Conservation (phyloP, 2,888 invertebrate genomes). For the Andrena marginata region DNA sequence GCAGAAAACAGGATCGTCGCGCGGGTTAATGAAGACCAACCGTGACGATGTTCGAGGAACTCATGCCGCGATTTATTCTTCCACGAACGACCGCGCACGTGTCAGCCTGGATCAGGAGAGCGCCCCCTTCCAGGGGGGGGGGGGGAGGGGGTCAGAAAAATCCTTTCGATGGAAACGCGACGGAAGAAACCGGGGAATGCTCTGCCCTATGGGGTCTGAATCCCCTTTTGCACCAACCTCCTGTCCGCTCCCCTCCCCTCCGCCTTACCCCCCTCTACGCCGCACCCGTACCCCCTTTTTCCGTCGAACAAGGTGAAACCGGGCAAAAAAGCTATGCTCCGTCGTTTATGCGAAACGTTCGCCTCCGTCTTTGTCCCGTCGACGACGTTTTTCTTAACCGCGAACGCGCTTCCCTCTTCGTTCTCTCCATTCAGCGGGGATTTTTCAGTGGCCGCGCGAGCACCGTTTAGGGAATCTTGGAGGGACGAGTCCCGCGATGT, state of each 20-base stretch:
- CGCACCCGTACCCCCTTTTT: constrained; percentile 23
- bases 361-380: constrained; percentile 25
- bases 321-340: constrained; percentile 71
- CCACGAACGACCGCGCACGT: constrained; percentile 68
- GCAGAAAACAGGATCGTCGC: constrained; percentile 21
- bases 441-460: constrained; percentile 77
- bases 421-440: constrained; percentile 71
- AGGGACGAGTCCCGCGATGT: constrained; percentile 54
- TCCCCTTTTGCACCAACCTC: constrained; percentile 57
- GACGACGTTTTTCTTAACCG: constrained; percentile 31
- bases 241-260: constrained; percentile 28
- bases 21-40: constrained; percentile 62
- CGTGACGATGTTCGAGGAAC: constrained; percentile 57
- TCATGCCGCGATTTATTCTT: constrained; percentile 62
- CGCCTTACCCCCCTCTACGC: neutral
- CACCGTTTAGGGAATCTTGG: constrained; percentile 84
- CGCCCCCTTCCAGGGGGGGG: constrained; percentile 57
- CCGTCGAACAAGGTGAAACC: constrained; percentile 77
- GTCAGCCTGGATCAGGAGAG: constrained; percentile 60
- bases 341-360: constrained; percentile 66
- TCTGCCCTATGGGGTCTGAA: constrained; percentile 65
- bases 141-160: constrained; percentile 62
- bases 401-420: constrained; percentile 14
- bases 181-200: constrained; percentile 66
- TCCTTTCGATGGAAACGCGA: constrained; percentile 70